Evolutionary conservation across 2,797 vertebrate genomes (phyloP).

Genomic region (Sebastes elongatus): DNA sequence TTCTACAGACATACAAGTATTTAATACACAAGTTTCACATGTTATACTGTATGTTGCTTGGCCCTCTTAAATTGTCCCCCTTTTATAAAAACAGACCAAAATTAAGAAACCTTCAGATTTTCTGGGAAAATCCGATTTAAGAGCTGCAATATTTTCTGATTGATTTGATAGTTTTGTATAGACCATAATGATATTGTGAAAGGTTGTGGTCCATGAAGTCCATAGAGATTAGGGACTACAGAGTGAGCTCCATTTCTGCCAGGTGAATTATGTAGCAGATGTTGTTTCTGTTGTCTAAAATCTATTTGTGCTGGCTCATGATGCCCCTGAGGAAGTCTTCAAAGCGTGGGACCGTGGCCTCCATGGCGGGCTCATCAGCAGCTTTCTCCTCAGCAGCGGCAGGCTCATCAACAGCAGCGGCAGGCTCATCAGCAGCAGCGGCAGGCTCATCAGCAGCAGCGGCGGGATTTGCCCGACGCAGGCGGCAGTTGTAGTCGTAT

Average conservation of each 20-base stretch:
- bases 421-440: constrained; percentile 47
- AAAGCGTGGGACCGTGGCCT: constrained; percentile 54
- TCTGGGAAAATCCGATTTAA: constrained; percentile 18
- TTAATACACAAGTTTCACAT: constrained; percentile 57
- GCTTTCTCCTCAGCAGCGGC: constrained; percentile 35
- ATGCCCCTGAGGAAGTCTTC: constrained; percentile 78
- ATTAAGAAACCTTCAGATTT: constrained; percentile 24
- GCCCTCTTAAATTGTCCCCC: neutral
- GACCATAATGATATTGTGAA: neutral
- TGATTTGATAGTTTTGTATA: neutral
- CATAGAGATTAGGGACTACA: neutral
- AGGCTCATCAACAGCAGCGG: constrained; percentile 43
- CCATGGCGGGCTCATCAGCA: constrained; percentile 47
- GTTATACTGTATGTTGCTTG: constrained; percentile 19
- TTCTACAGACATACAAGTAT: constrained; percentile 65
- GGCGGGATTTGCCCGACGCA: constrained; percentile 64
- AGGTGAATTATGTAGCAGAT: neutral
- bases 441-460: neutral
- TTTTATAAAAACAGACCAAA: constrained; percentile 12
- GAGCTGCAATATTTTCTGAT: constrained; percentile 2
- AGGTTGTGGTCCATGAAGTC: constrained; percentile 32
- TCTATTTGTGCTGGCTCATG: constrained; percentile 75
- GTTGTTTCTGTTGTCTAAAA: constrained; percentile 9
- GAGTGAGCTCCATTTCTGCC: constrained; percentile 7
- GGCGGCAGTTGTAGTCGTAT: constrained; percentile 83